Base-by-base conservation (phyloP, 2,113 vertebrate species). In the Psilopsiagon aymara region DNA sequence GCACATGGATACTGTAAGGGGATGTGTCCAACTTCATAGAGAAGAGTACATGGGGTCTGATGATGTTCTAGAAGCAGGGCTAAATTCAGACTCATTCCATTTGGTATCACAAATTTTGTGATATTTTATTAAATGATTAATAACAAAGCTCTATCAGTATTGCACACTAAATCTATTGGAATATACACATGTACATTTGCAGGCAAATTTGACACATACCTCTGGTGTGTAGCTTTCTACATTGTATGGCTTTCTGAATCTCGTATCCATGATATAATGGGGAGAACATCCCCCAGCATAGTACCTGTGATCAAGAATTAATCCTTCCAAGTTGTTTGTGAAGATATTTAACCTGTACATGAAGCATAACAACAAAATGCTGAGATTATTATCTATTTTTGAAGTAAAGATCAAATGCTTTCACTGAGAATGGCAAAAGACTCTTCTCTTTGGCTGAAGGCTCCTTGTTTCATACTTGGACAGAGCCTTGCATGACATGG, bases 241-340 rank as follows among this genome's bases (percentile, higher is more conserved):
- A 21, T 99, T 99, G 97, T 98, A 98, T 0, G 99, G 99, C 88
- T 99, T 99, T 97, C 99, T 98, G 97, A 99, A 99, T 63, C 97
- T 97, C 0, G 98, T 98, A 55, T 99, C 97, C 57, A 97, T 78
- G 63, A 99, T 99, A 77, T 98, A 99, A 25, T 99, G 98, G 5
- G 99, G 98, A 87, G 98, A 92, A 62, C 99, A 99, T 52, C 96
- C 98, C 7, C 99, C 99, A 7, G 97, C 99, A 1, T 99, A 99
- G 94, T 99, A 99, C 79, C 97, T 98, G 97, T 99, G 99, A 69
- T 99, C 99, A 3, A 99, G 98, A 89, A 99, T 98, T 3, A 98
- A 59, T 68, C 99, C 99, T 94, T 99, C 99, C 93, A 99, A 97
- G 37, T 95, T 97, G 68, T 98, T 98, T 57, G 98, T 98, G 97